Base-by-base conservation (phyloP, 2,888 invertebrate genomes). In the Phrixothrix hirtus region DNA sequence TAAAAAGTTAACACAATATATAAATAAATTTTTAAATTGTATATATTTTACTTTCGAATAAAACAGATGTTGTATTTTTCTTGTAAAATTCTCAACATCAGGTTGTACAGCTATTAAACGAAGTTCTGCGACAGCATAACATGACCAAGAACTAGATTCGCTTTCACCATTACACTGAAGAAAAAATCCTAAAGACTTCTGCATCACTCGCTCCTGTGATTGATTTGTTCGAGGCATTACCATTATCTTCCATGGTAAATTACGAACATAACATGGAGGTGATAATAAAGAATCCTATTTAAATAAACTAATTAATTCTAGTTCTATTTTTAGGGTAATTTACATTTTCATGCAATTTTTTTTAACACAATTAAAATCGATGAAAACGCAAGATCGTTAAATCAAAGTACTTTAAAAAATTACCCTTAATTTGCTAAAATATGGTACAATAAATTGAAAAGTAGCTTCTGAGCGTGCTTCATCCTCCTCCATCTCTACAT, bases 211-310 rank as follows among this genome's bases (percentile, higher is more conserved):
- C 60, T 91, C 91, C 58, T 88, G 86, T 30, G 85, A 83, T 55
- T 89, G 89, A 64, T 86, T 87, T 48, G 78, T 79, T 15, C 96
- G 83, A 2, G 94, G 95, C 91, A 98, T 96, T 16, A 95, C 94
- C 93, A 99, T 94, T 58, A 99, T 97, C 79, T 95, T 95, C 98
- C 98, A 98, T 50, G 98, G 98, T 65, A 98, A 79, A 78, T 97
- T 97, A 47, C 98, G 85, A 2, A 97, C 95, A 75, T 88, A 95
- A 66, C 92, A 93, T 2, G 95, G 88, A 25, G 92, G 90, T 17
- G 97, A 97, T 26, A 97, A 79, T 34, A 86, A 84, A 12, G 88
- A 87, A 66, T 88, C 82, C 83, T 21, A 21, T 21, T 74, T 44
- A 9, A 58, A n/a, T 43, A 49, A 32, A 34, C 21, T n/a, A n/a